Conservation (phyloP, 1,140 invertebrate species). For the Trichoplusia ni region DNA sequence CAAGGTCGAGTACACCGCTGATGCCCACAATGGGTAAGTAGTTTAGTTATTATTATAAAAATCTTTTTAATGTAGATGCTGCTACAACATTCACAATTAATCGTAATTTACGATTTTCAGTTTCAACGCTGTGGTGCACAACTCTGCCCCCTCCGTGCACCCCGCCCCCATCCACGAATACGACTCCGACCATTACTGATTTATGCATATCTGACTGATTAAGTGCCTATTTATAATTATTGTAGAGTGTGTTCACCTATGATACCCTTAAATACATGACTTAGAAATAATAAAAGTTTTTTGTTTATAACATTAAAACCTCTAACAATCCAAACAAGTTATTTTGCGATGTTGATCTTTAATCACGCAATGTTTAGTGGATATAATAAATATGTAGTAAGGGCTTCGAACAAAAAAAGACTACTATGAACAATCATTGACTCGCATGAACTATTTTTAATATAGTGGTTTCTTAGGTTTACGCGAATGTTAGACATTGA, state of each 20-base stretch:
- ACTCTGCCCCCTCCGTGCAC: conserved; percentile 60
- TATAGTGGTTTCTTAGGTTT: too few relatives aligned
- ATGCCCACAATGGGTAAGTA: conserved; percentile 64
- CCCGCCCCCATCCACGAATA: conserved; percentile 31
- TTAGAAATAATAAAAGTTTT: too few relatives aligned
- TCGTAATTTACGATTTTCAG: conserved; percentile 40
- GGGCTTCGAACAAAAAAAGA: too few relatives aligned
- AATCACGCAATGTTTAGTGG: too few relatives aligned
- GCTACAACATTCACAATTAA: not conserved
- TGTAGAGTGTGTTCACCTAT: not conserved
- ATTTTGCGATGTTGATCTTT: too few relatives aligned
- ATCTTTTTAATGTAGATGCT: not conserved
- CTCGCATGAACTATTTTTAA: too few relatives aligned
- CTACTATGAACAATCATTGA: too few relatives aligned
- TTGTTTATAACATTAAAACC: too few relatives aligned
- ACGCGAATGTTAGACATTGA: too few relatives aligned
- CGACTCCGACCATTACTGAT: conserved; percentile 51
- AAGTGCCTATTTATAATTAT: not conserved
- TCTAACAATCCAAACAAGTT: too few relatives aligned
- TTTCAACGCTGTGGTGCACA: conserved; percentile 79
- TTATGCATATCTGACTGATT: not conserved
- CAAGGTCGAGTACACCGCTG: conserved; percentile 72
- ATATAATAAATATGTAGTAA: too few relatives aligned
- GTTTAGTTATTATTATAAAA: not conserved
- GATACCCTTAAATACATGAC: conserved; percentile 12